phyloP scores from a whole-genome alignment of 2,797 vertebrate species.

The Aselliscus stoliczkanus region DNA sequence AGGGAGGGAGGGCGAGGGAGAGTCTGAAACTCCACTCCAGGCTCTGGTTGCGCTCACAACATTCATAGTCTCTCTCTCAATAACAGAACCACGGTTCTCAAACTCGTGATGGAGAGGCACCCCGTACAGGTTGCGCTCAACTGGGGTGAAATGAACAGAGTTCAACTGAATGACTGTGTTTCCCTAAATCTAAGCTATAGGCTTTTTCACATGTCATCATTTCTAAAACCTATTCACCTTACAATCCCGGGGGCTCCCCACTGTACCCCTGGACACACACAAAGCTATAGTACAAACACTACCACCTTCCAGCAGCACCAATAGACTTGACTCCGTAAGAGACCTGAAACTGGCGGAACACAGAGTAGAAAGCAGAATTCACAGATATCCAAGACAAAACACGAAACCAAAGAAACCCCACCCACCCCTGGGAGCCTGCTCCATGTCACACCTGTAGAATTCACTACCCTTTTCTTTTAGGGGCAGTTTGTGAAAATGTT shows the following conservation, averaged over 20 bases:
- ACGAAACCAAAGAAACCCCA: slow-evolving; percentile 18
- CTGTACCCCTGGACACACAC: not conserved
- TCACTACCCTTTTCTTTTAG: not conserved
- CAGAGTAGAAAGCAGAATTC: not conserved
- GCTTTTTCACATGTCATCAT: not conserved
- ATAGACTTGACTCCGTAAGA: not conserved
- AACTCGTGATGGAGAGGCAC: not conserved
- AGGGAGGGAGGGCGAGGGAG: no score
- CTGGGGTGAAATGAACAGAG: not conserved
- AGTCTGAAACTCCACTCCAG: no score
- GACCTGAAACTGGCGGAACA: not conserved
- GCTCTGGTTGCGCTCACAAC: no score
- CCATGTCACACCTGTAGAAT: not conserved
- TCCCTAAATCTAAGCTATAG: not conserved
- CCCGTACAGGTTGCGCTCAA: not conserved
- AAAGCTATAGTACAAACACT: not conserved
- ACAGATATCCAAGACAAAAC: slow-evolving; percentile 14
- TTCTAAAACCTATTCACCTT: not conserved
- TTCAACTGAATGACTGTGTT: not conserved
- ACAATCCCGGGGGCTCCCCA: not conserved
- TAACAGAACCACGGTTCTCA: not conserved
- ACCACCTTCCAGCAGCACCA: not conserved
- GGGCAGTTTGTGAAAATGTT: slow-evolving; percentile 47
- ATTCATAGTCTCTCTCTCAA: no score
- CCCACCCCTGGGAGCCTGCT: not conserved